phyloP scores from a whole-genome alignment of 2,888 invertebrate species.

The Lingula anatina region DNA sequence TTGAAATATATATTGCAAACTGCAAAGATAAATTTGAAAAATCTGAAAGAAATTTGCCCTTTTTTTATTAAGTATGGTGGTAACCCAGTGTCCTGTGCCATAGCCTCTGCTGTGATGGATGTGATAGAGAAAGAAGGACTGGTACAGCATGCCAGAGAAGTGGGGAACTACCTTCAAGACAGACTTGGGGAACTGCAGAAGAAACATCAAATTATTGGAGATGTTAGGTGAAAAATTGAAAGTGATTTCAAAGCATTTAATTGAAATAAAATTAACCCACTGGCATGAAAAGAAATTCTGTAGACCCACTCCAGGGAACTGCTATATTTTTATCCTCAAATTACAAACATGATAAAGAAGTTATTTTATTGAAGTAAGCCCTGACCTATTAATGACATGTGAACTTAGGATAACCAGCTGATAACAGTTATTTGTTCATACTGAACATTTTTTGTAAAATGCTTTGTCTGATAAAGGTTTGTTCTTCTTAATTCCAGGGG shows the following conservation, averaged over 20 bases:
- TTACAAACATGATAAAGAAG: no score
- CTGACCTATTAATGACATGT: no score
- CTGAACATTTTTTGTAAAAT: no score
- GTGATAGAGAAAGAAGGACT: constrained; percentile 85
- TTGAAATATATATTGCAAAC: background rate
- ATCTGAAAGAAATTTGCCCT: background rate
- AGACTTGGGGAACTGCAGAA: constrained; percentile 63
- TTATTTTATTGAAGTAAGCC: no score
- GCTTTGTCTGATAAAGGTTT: no score
- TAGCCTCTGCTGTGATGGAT: constrained; percentile 90
- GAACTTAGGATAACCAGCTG: no score
- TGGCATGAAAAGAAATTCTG: no score
- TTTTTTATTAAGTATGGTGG: constrained; percentile 77
- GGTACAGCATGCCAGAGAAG: constrained; percentile 72
- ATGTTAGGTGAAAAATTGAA: constrained; percentile 52
- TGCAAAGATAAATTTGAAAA: background rate
- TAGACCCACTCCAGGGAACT: background rate
- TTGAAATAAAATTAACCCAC: no score
- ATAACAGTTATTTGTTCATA: no score
- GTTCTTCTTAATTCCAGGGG: constrained; percentile 63
- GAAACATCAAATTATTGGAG: constrained; percentile 71
- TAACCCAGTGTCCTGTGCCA: constrained; percentile 96
- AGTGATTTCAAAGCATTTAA: no score
- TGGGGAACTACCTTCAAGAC: constrained; percentile 74
- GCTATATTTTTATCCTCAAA: no score